These are phyloP conservation scores for Protonemura montana DNA, from an alignment of 2,888 invertebrate genomes.

Conservation along the genomic window DNA sequence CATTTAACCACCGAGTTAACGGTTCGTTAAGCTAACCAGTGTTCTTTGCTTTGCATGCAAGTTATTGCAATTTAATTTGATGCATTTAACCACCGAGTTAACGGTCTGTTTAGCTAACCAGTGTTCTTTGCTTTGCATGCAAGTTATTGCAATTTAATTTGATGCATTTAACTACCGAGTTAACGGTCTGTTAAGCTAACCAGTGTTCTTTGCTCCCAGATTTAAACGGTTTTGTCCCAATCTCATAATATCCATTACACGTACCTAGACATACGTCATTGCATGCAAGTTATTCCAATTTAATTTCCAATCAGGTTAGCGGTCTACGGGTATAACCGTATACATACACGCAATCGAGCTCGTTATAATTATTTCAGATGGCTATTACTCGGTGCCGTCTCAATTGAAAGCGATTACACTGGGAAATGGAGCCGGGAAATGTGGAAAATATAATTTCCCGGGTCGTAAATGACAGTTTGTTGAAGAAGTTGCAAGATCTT, in stretches of 20 bases:
- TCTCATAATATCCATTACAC: too few relatives aligned
- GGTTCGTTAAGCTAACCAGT: too few relatives aligned
- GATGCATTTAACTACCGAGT: too few relatives aligned
- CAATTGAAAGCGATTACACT: neutral
- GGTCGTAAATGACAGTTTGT: neutral
- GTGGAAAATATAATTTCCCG: neutral
- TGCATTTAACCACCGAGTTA: too few relatives aligned
- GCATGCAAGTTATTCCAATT: neutral
- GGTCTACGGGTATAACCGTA: neutral
- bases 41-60: neutral
- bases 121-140: too few relatives aligned
- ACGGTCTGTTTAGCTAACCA: too few relatives aligned
- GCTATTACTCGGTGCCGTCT: neutral
- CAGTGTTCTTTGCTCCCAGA: neutral
- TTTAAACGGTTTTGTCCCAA: neutral
- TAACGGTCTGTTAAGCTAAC: too few relatives aligned
- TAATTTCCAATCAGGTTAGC: neutral
- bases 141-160: too few relatives aligned
- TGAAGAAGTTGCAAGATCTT: neutral
- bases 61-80: neutral
- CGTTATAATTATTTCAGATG: neutral
- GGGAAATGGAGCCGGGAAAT: too few relatives aligned
- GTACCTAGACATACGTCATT: neutral
- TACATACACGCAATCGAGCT: neutral
- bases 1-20: too few relatives aligned